A percentile compares a stretch with the other conserved stretches of the same genome.
These are phyloP conservation scores for Strigamia maritima DNA, from an alignment of 2,888 invertebrate genomes.

Conservation along the genomic window DNA sequence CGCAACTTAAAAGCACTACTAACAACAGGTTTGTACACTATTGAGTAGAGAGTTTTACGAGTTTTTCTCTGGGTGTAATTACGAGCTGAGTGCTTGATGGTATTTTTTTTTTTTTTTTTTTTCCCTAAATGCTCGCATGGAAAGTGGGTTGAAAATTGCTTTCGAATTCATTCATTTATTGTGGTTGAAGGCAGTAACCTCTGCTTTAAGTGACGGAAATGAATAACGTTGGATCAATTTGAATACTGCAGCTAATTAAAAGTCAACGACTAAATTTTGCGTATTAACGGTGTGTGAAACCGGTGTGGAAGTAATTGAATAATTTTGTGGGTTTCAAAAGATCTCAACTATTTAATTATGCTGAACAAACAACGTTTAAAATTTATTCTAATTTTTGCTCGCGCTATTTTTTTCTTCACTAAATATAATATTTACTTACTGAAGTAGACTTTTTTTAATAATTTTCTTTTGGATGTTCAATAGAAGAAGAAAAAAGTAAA, in stretches of 20 bases:
- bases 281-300: not conserved
- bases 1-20: not conserved
- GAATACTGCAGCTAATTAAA: constrained; percentile 4
- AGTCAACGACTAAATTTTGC: not conserved
- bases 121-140: not conserved
- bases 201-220: not conserved
- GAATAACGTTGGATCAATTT: constrained; percentile 19
- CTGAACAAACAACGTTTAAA: not conserved
- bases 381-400: not conserved
- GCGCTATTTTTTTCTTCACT: not conserved
- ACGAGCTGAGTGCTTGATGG: not conserved
- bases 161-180: constrained; percentile 22
- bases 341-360: not conserved
- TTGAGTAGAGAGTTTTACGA: not conserved
- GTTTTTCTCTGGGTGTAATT: not conserved
- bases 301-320: not conserved
- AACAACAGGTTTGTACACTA: not conserved
- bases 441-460: not conserved
- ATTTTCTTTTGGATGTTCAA: not conserved
- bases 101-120: not conserved
- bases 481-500: not conserved
- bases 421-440: not conserved
- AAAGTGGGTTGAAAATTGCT: not conserved
- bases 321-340: constrained; percentile 17
- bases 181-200: constrained; percentile 2